Evolutionary conservation across 2,888 invertebrate genomes (phyloP).

Genomic region (Stictocephala bisonia): DNA sequence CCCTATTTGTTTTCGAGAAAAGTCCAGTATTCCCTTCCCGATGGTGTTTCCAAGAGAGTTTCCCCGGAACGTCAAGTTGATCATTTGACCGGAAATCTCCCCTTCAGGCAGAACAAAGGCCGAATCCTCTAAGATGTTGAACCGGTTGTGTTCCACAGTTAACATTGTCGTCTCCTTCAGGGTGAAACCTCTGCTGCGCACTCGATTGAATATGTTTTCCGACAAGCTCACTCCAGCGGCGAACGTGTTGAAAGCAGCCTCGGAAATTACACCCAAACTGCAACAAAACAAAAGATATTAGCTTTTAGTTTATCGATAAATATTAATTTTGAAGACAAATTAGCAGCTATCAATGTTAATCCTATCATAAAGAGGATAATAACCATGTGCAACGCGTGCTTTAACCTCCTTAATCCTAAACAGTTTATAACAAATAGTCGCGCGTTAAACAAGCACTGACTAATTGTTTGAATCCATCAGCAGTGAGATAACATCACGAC

Average conservation of each 20-base stretch:
- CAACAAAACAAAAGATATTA: conserved; percentile 50
- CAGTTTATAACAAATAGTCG: too few species aligned
- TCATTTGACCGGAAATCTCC: conserved; percentile 48
- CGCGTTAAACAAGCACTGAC: too few species aligned
- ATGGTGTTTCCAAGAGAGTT: conserved; percentile 52
- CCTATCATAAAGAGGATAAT: too few species aligned
- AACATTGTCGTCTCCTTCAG: conserved; percentile 76
- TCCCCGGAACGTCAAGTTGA: conserved; percentile 57
- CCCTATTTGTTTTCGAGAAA: conserved; percentile 66
- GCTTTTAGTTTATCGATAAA: too few species aligned
- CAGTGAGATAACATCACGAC: conserved; percentile 14
- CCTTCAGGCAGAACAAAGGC: conserved; percentile 65
- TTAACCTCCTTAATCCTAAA: too few species aligned
- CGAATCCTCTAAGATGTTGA: conserved; percentile 69
- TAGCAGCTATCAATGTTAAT: too few species aligned
- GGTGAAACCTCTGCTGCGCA: conserved; percentile 71
- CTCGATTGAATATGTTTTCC: conserved; percentile 71
- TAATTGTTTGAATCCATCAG: conserved; percentile 6
- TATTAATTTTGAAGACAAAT: too few species aligned
- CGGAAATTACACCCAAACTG: conserved; percentile 66
- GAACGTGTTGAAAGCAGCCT: conserved; percentile 74
- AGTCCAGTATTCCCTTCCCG: conserved; percentile 66
- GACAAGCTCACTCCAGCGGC: conserved; percentile 71
- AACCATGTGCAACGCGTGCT: too few species aligned
- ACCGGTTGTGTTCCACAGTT: conserved; percentile 73